Base-by-base conservation (phyloP, 2,888 invertebrate species). In the Pomacea canaliculata region DNA sequence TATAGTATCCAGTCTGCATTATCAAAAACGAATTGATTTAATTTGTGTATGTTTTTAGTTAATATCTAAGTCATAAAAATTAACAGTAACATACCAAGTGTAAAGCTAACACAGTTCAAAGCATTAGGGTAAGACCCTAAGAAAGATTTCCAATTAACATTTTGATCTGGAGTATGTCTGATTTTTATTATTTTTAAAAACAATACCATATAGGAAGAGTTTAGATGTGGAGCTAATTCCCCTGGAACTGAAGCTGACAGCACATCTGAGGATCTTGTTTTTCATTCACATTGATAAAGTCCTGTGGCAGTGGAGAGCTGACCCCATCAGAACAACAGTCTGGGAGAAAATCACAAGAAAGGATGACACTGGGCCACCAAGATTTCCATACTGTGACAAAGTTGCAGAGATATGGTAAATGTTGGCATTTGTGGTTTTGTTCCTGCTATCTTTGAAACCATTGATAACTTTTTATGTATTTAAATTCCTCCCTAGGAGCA, bases 201-300 rank as follows among this genome's bases (percentile, higher is more conserved):
- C 0, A 37, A 37, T 37, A 23, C 23, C 23, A 37, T 37, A 16
- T 56, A 80, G 80, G 0, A 46, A 81, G 12, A 78, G 66, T 18
- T 69, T 82, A 73, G 81, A 81, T 27, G 37, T 82, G 70, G 82
- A 78, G 18, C 62, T 82, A 13, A 76, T 80, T 69, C 82, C 82
- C 23, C 68, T 82, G 12, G 65, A 66, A n/a, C 66, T 82, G 63
- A 73, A 72, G 48, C 77, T 82, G 46, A 48, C 46, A n/a, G 82
- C 70, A 12, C 13, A 66, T n/a, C 51, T 70, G 5, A 56, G 37
- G 70, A 18, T 18, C 56, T 0, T 59, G 23, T 49, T 19, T 37
- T 56, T 56, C 51, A 13, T n/a, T 10, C 12, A 70, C 12, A 70
- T 23, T 27, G 10, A 1, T 7, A 56, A 56, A 56, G 63, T 63